Evolutionary conservation across 2,113 vertebrate genomes (phyloP).

Genomic region (Oreochromis tanganicae): DNA sequence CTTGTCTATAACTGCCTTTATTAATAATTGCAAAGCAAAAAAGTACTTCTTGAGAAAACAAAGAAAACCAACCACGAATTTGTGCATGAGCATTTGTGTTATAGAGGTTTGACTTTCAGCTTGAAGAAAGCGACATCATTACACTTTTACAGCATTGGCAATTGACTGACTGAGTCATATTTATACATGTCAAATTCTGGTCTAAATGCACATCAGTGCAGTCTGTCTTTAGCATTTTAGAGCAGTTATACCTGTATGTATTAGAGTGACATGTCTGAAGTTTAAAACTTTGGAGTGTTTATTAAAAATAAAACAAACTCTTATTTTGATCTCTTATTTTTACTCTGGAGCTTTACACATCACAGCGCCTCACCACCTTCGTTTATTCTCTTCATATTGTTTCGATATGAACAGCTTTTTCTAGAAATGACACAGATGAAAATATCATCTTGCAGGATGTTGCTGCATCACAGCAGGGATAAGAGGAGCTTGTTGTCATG

Average conservation of each 20-base stretch:
- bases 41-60: background rate
- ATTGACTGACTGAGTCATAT: background rate
- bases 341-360: background rate
- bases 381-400: background rate
- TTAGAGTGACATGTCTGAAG: background rate
- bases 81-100: background rate
- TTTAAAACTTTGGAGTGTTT: background rate
- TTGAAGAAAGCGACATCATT: background rate
- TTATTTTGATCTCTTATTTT: background rate
- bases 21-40: constrained; percentile 27
- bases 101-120: background rate
- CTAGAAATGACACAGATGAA: constrained; percentile 23
- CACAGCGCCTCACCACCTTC: background rate
- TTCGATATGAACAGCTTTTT: background rate
- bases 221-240: background rate
- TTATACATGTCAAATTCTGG: background rate
- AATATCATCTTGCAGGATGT: constrained; percentile 20
- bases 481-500: constrained; percentile 44
- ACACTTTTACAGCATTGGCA: background rate
- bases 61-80: background rate
- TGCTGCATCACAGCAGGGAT: constrained; percentile 44
- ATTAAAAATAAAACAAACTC: background rate
- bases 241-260: background rate
- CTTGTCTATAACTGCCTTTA: background rate
- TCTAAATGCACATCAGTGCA: background rate